Base-by-base conservation (phyloP, 64 coral and sea anemone genomes). In the Actinia tenebrosa region DNA sequence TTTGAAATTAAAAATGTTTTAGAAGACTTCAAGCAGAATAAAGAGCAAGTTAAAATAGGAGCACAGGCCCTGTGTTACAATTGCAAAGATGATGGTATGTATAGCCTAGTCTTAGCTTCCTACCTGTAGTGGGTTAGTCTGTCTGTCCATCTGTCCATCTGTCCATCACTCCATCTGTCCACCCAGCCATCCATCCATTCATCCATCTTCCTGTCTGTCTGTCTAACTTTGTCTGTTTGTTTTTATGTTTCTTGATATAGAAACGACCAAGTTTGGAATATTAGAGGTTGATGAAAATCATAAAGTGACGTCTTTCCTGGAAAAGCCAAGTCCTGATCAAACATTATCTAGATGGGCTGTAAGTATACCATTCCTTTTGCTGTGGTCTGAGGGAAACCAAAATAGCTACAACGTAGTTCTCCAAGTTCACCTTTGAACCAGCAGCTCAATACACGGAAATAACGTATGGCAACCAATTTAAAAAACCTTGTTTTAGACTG, bases 271-370 rank as follows among this genome's bases (percentile, higher is more conserved):
- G 55, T 80, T 79, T 79, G 87, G 87, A 77, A 89, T 89, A 79
- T 64, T 89, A 53, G 87, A 89, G 79, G 16, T 82, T 56, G 52
- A 89, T 80, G 47, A 89, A 64, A 72, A 82, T 27, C 19, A 82
- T 80, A 79, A 59, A 60, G 78, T 89, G 4, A 37, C 75, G 10
- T 60, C 87, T 20, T 89, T 89, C 79, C 64, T 89, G 44, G 87
- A 89, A 89, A 89, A 89, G 27, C 87, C 87, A 56, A n/a, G 50
- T 78, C 77, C 87, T 10, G 20, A 50, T 27, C 11, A 19, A 59
- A 89, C 87, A 53, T 22, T 4, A 19, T 89, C 87, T 53, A 89
- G 77, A 64, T 89, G 87, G 87, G 87, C 87, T 79, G 87, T 89
- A 89, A 89, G 87, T 89, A 52, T 87, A 23, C 3, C 60, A 87